phyloP scores from a whole-genome alignment of 2,797 vertebrate genomes.

The Emydoidea blandingii region DNA sequence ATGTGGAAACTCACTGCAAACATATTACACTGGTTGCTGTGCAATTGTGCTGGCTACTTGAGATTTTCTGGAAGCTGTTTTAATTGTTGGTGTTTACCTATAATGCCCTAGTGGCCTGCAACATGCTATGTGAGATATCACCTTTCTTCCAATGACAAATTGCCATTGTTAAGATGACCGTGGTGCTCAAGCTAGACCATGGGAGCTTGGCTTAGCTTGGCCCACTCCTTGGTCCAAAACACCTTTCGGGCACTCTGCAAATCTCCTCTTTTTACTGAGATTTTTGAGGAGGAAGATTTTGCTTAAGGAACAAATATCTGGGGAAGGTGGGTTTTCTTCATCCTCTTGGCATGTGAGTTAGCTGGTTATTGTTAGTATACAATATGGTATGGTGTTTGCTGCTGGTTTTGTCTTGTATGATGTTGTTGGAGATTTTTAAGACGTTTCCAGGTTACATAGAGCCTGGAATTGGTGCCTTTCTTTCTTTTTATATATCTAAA shows the following conservation, averaged over 20 bases:
- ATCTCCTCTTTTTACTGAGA: not conserved
- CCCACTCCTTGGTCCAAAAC: not conserved
- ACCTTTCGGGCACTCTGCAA: not conserved
- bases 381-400: not conserved
- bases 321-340: not conserved
- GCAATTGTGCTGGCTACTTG: not conserved
- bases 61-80: not conserved
- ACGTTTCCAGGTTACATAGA: not conserved
- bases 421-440: not conserved
- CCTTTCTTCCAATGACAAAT: not conserved
- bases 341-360: not conserved
- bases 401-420: not conserved
- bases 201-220: not conserved
- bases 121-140: not conserved
- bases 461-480: not conserved
- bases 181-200: not conserved
- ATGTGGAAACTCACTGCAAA: not conserved
- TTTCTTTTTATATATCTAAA: not conserved
- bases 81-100: not conserved
- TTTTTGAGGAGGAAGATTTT: not conserved
- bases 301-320: not conserved
- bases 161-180: not conserved
- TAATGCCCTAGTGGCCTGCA: not conserved
- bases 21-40: not conserved
- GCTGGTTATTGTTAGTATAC: not conserved